Conservation (phyloP, 2,797 vertebrate species). For the Cossypha niveicapilla region DNA sequence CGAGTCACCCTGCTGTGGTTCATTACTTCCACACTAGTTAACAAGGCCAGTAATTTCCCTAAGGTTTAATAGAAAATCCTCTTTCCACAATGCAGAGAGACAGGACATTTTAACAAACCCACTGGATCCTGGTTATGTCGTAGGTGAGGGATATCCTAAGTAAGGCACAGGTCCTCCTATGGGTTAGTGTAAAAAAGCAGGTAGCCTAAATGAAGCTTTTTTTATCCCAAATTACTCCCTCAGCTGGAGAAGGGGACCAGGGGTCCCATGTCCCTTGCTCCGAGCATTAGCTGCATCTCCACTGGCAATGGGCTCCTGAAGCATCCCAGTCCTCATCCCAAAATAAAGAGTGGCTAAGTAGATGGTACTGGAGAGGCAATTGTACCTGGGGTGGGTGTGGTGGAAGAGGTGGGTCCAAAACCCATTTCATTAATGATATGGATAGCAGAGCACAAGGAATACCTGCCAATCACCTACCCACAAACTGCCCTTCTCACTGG, state of each 20-base stretch:
- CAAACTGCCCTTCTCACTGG: background rate
- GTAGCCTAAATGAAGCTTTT: background rate
- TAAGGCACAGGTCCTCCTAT: background rate
- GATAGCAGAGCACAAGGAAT: background rate
- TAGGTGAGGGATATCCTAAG: background rate
- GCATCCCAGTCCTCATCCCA: background rate
- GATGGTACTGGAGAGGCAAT: background rate
- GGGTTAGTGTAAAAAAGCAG: background rate
- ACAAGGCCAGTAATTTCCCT: constrained; percentile 49
- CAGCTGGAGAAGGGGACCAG: background rate
- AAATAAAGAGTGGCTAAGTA: background rate
- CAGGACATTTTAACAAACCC: background rate
- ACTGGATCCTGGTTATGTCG: accelerated
- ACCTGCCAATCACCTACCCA: background rate
- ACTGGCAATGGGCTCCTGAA: background rate
- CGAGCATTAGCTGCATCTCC: background rate
- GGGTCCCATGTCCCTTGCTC: background rate
- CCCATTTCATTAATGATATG: background rate
- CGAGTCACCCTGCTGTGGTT: constrained; percentile 34
- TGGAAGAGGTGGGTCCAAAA: background rate
- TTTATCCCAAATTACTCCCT: background rate
- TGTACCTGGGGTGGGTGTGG: too few relatives aligned
- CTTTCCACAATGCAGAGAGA: background rate
- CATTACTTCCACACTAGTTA: constrained; percentile 28
- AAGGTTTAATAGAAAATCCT: constrained; percentile 48